A percentile compares a stretch with the other conserved stretches of the same genome.
These are phyloP conservation scores for Drosophila prosaltans DNA, from an alignment of 1,140 invertebrate genomes.

Conservation along the genomic window DNA sequence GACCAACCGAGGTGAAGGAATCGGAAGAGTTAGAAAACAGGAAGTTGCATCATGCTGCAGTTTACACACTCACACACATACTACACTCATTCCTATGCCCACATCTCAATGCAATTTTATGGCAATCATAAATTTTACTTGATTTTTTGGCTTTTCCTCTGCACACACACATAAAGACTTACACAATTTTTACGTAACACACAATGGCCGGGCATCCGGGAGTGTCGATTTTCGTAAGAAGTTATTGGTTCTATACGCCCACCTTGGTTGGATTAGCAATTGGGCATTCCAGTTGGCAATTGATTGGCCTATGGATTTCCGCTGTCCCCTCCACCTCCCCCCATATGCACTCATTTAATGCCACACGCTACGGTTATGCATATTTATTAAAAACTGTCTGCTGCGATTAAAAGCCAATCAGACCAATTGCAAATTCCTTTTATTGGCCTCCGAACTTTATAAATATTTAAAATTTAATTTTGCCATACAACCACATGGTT, in stretches of 20 bases:
- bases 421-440: constrained; percentile 80
- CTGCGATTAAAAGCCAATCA: constrained; percentile 80
- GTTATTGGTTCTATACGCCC: constrained; percentile 5
- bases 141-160: constrained; percentile 51
- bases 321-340: background rate
- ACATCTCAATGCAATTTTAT: constrained; percentile 74
- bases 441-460: constrained; percentile 69
- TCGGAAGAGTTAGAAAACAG: background rate
- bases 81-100: constrained; percentile 1
- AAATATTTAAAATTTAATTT: constrained; percentile 82
- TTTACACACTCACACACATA: background rate
- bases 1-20: constrained; percentile 26
- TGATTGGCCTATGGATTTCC: background rate
- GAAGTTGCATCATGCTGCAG: constrained; percentile 6
- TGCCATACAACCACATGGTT: constrained; percentile 49
- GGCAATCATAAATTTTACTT: constrained; percentile 76
- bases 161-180: background rate
- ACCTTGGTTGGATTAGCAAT: constrained; percentile 13
- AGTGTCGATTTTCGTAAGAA: constrained; percentile 5
- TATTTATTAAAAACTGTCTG: constrained; percentile 81
- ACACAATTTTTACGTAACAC: constrained; percentile 4
- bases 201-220: constrained; percentile 7
- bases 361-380: constrained; percentile 62
- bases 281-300: background rate
- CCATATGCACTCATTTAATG: background rate